phyloP scores from a whole-genome alignment of 1,140 invertebrate species.

The Zophobas atratus region DNA sequence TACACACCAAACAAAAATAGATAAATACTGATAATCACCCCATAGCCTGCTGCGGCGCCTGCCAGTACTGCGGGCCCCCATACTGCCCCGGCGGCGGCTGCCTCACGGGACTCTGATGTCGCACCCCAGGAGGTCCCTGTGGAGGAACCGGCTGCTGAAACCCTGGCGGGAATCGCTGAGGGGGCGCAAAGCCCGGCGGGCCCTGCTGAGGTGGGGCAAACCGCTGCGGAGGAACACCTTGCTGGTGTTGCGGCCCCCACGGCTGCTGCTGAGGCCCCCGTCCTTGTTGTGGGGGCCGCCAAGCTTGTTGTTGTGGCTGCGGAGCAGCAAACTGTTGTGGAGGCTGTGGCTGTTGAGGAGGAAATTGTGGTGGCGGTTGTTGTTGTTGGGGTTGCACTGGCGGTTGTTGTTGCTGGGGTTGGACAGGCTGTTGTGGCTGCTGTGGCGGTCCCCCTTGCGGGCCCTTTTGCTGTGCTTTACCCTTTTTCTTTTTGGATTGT shows the following conservation, averaged over 20 bases:
- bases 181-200: not conserved
- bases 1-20: no score
- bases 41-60: no score
- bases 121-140: no score
- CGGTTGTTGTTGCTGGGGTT: conserved; percentile 10
- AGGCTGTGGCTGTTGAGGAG: conserved; percentile 15
- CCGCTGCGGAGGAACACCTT: not conserved
- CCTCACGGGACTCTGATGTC: no score
- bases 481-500: not conserved
- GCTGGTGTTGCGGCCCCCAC: not conserved
- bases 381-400: not conserved
- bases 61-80: no score
- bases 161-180: no score
- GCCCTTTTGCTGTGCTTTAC: not conserved
- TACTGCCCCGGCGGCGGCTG: no score
- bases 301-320: conserved; percentile 14
- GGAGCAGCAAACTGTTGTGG: conserved; percentile 35
- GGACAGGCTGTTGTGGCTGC: conserved; percentile 18
- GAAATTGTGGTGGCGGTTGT: conserved; percentile 32
- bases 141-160: no score
- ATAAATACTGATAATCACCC: no score
- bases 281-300: conserved; percentile 13
- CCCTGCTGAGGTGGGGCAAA: not conserved
- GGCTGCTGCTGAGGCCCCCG: conserved; percentile 3
- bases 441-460: not conserved